phyloP scores from a whole-genome alignment of 2,113 vertebrate species.

The Lampris incognitus region DNA sequence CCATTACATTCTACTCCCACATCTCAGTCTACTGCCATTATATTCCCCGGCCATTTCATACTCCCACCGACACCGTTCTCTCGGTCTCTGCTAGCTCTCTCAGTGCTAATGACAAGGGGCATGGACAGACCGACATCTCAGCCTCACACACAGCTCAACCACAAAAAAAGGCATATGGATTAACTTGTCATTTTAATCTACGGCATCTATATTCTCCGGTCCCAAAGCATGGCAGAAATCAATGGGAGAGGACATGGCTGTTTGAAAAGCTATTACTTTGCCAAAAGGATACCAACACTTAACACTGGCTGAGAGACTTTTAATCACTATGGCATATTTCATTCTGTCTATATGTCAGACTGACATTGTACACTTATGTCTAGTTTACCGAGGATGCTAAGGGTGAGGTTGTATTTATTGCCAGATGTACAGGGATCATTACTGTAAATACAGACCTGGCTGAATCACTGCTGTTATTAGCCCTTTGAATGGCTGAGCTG shows the following conservation, averaged over 20 bases:
- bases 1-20: constrained; percentile 71
- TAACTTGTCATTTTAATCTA: constrained; percentile 72
- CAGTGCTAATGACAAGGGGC: constrained; percentile 39
- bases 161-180: constrained; percentile 46
- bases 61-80: constrained; percentile 67
- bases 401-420: constrained; percentile 60
- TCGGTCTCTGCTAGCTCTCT: constrained; percentile 24
- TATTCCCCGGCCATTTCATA: constrained; percentile 64
- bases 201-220: constrained; percentile 40
- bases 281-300: constrained; percentile 48
- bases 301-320: constrained; percentile 37
- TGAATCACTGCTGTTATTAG: constrained; percentile 62
- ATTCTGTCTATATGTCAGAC: constrained; percentile 53
- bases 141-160: constrained; percentile 19
- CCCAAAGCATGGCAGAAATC: constrained; percentile 54
- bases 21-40: constrained; percentile 66
- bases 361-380: constrained; percentile 53
- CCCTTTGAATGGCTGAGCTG: constrained; percentile 55
- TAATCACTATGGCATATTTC: constrained; percentile 63
- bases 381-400: constrained; percentile 44
- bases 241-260: constrained; percentile 35
- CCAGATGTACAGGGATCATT: constrained; percentile 43
- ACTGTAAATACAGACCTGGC: constrained; percentile 23
- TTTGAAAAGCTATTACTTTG: constrained; percentile 61
- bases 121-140: constrained; percentile 53